Percentiles rank a stretch among this genome's conserved stretches.
Evolutionary conservation across 2,113 vertebrate species (phyloP).

Genomic region (Neotragus pygmaeus): DNA sequence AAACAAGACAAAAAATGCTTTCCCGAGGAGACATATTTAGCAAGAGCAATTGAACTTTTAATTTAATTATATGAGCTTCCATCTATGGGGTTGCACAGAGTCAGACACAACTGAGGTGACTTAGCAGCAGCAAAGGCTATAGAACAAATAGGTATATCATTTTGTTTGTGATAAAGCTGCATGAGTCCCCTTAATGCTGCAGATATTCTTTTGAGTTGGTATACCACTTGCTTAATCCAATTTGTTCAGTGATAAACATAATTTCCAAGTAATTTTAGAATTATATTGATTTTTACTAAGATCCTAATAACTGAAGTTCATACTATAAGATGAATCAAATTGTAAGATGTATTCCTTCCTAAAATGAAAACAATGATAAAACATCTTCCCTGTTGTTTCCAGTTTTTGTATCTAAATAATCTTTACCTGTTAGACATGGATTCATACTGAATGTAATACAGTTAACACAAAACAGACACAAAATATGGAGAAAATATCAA

Average conservation of each 20-base stretch:
- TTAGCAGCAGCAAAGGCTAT: not conserved
- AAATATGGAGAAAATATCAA: slow-evolving; percentile 59
- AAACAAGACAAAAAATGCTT: not conserved
- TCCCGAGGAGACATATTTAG: not conserved
- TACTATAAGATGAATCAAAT: not conserved
- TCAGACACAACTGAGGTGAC: too few species aligned
- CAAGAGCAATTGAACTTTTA: not conserved
- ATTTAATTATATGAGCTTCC: not conserved
- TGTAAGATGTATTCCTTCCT: not conserved
- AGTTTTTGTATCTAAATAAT: slow-evolving; percentile 33
- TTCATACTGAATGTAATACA: not conserved
- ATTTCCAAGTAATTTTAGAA: slow-evolving; percentile 29
- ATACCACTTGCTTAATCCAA: not conserved
- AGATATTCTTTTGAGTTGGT: not conserved
- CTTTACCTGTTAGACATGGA: not conserved
- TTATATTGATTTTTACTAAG: slow-evolving; percentile 9
- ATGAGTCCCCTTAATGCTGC: not conserved
- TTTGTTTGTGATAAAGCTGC: not conserved
- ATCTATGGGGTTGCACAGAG: too few species aligned
- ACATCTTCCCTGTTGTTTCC: not conserved
- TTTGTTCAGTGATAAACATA: not conserved
- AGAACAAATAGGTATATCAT: not conserved
- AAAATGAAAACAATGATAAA: not conserved
- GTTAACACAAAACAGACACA: not conserved
- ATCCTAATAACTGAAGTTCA: not conserved